These are phyloP conservation scores for Hydrotaea cyrtoneurina DNA, from an alignment of 2,888 invertebrate species.

Conservation along the genomic window DNA sequence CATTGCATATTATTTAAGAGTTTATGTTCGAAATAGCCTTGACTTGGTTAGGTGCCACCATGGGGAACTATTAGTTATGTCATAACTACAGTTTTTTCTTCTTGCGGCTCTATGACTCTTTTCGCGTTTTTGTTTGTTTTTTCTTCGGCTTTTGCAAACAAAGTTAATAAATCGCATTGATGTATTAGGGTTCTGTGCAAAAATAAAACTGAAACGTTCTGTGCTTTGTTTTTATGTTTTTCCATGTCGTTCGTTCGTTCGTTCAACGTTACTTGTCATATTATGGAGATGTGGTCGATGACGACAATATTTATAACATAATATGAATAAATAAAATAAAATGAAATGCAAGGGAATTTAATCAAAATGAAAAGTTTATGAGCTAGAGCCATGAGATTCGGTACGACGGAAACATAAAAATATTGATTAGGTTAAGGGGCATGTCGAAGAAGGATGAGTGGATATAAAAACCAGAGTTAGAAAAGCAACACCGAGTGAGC, in stretches of 20 bases:
- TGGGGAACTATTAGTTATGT: neutral
- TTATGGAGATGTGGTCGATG: neutral
- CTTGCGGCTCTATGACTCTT: neutral
- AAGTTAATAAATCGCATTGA: constrained; percentile 19
- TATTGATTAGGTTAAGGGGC: neutral
- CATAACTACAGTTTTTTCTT: neutral
- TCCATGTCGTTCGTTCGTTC: neutral
- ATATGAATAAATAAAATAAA: constrained; percentile 14
- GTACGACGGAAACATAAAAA: neutral
- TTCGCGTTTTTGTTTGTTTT: neutral
- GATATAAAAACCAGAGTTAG: too few species aligned
- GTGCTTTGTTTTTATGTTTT: constrained; percentile 20
- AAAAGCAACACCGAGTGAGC: too few species aligned
- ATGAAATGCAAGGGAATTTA: neutral
- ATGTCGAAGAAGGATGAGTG: neutral
- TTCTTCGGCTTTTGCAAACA: neutral
- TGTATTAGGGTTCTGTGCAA: neutral
- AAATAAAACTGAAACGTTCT: neutral
- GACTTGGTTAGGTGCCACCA: neutral
- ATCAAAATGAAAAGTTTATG: constrained; percentile 10
- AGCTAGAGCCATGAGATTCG: neutral
- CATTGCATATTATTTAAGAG: neutral
- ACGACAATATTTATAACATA: constrained; percentile 13
- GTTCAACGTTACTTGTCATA: neutral
- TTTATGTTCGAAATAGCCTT: constrained; percentile 1